Evolutionary conservation across 2,113 vertebrate species (phyloP), one percentile per base, ranked within the genome.

Genomic region (Chlorodrepanis virens): DNA sequence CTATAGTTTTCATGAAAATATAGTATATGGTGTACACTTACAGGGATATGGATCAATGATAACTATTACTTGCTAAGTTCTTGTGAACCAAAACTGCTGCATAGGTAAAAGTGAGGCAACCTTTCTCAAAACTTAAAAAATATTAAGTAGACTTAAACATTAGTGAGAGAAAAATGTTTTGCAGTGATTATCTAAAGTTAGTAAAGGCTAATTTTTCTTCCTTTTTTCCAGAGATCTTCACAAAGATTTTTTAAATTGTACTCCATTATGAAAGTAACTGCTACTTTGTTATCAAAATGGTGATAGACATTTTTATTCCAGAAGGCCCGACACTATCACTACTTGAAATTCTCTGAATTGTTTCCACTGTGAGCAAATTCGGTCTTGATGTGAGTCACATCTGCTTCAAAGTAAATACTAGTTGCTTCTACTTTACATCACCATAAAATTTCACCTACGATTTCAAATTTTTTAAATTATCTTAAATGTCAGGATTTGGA

Each of bases 331-430:
- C 40, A 1, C 64, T 90, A 92, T 83, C 85, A 22, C 85, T 94
- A 85, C 90, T 95, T 94, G 71, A 91, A 96, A 93, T 94, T 94
- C 93, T 94, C 85, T 1, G 10, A 44, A 94, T 96, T 93, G 87
- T 94, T 96, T 95, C 93, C 90, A 94, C 84, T 89, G 68, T 35
- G 79, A 71, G 79, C 63, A 92, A 94, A 96, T 86, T 94, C 89
- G 78, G 56, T 37, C 91, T 81, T 75, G 42, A 76, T 83, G 54
- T 9, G 6, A 93, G 85, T 75, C 85, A 86, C 68, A 92, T 92
- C 68, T 83, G 90, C 83, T 93, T 85, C 44, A 69, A 95, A 94
- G 78, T 67, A 65, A 93, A 69, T n/a, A 72, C 45, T 44, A 67
- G 33, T 90, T 70, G 29, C 39, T 93, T 79, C 59, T 83, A 69